These are phyloP conservation scores for Urocitellus parryii DNA, from an alignment of 2,113 vertebrate species.

Conservation along the genomic window DNA sequence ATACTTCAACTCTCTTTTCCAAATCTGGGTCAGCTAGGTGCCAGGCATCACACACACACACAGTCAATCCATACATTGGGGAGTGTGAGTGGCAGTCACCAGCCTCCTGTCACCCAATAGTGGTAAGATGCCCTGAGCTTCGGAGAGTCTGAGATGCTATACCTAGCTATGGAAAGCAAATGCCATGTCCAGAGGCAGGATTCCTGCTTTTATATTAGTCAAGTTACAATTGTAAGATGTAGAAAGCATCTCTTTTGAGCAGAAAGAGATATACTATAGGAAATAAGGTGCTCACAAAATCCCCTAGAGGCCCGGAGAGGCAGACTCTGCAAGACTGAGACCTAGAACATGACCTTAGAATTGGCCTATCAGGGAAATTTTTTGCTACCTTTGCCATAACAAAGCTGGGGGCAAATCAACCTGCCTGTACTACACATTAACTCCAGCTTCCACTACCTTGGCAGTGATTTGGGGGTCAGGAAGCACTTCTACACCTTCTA, in stretches of 20 bases:
- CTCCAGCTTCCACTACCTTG: background rate
- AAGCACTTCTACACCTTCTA: background rate
- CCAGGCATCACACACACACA: too few species aligned
- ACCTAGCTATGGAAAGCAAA: background rate
- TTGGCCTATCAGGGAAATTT: background rate
- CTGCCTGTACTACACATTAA: background rate
- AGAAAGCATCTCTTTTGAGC: background rate
- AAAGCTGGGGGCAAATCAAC: background rate
- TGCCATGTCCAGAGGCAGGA: background rate
- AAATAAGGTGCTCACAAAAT: background rate
- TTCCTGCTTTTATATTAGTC: background rate
- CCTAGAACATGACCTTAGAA: background rate
- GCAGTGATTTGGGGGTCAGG: background rate
- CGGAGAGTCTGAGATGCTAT: fast-evolving
- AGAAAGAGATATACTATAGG: background rate
- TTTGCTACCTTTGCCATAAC: background rate
- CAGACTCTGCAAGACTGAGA: background rate
- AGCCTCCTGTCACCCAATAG: background rate
- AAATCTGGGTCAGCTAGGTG: background rate
- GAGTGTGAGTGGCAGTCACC: too few species aligned
- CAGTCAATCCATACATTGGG: background rate
- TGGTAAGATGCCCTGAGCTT: background rate
- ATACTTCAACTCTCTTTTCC: background rate
- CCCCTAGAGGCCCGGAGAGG: background rate
- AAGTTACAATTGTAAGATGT: background rate